Base-by-base conservation (phyloP, 2,888 invertebrate genomes). In the Mechanitis mazaeus region DNA sequence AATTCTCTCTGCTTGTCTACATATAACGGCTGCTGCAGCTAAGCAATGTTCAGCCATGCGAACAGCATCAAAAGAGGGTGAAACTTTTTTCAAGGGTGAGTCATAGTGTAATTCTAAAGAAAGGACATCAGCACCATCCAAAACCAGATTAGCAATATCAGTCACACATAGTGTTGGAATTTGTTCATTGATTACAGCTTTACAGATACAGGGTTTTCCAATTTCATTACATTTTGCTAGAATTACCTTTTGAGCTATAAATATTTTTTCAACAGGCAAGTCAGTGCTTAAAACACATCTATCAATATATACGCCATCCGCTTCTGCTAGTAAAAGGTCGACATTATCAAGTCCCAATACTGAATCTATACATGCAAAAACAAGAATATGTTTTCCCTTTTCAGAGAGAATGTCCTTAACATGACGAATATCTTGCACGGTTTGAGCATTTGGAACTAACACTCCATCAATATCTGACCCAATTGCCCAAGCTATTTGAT, bases 41-140 rank as follows among this genome's bases (percentile, higher is more conserved):
- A 94, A 92, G 67, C 95, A 93, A 72, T 95, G 94, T 67, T 96
- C 89, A 11, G 89, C 87, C 84, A 86, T 87, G 61, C 81, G 81
- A 11, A 85, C 72, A 2, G 80, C 67, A 64, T 88, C 87, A 66
- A 75, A 79, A n/a, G 75, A 71, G 3, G 80, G 76, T 3, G 81
- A 71, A 66, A 80, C 71, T 69, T 85, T 89, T 59, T 79, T 83
- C 46, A 87, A 68, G 0, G 88, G 88, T 9, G 87, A 85, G 72
- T 87, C 84, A 65, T 86, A 89, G 68, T 87, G 80, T 35, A 89
- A 93, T 77, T 98, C 91, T 92, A 97, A 93, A 83, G 92, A 92
- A 58, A 97, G 93, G 72, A 96, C 96, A 81, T 97, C 97, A 50
- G 94, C 95, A 4, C 97, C 97, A 83, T 98, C 97, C 33, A 97